Base-by-base conservation (phyloP, 2,888 invertebrate species). In the Phragmatobia fuliginosa region DNA sequence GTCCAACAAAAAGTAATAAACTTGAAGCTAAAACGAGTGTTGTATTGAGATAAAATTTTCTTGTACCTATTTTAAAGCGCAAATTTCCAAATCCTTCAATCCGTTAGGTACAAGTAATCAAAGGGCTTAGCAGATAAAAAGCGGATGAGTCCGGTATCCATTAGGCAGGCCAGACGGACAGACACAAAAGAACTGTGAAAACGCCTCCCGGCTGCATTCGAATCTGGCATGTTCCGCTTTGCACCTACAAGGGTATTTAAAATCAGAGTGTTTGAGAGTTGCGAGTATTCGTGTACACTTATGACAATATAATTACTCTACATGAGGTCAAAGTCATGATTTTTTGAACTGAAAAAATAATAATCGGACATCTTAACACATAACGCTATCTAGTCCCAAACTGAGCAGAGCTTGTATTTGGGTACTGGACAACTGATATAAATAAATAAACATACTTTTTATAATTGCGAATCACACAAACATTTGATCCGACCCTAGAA, bases 151-250 rank as follows among this genome's bases (percentile, higher is more conserved):
- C 74, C 77, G 72, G 77, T 72, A 73, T 75, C 78, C 84, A 86
- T 88, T 89, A 88, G 82, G 79, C 72, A 69, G 77, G 76, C 76
- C 84, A 82, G 84, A 80, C 83, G 71, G 79, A 79, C 87, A 88
- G 90, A 89, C 90, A 90, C 86, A 90, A 90, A 90, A 89, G 85
- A 82, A 88, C 85, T 75, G 79, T 73, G 77, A 81, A 83, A 83
- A 85, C 83, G 72, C 78, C 81, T 75, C 72, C 79, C 67, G 80
- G 77, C 82, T 80, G 83, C 84, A 81, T 71, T 72, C 72, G 67
- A 75, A 81, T 80, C 76, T 76, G 83, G 68, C 68, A 52, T 74
- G 66, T 76, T 78, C 83, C 76, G 64, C 72, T 79, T 73, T 70
- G 79, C 36, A 56, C 79, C 59, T 14, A 0, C 7, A 32, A 64